Base-by-base conservation (phyloP, 2,113 vertebrate genomes). In the Chionis minor region DNA sequence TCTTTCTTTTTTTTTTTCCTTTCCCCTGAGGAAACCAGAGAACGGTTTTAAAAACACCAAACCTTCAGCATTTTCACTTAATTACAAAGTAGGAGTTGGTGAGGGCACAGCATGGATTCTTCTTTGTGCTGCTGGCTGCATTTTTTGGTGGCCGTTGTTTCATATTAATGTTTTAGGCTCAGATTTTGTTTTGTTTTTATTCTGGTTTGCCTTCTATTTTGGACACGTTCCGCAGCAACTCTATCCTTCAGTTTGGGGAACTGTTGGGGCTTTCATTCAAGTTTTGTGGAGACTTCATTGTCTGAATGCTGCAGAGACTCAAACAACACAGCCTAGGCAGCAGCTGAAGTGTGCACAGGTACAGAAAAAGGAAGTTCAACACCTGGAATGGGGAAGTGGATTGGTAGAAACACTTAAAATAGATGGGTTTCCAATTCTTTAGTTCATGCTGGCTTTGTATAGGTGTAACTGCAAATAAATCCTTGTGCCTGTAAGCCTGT, bases 11-110 rank as follows among this genome's bases (percentile, higher is more conserved):
- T 38, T 42, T 24, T 55, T 61, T 5, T 1, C 6, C 54, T 55
- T 61, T 5, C 1, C 6, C 54, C 56, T 0, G 10, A 92, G 62
- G 86, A 93, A 96, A 93, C 81, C 63, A 71, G 75, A 92, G 93
- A 63, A 67, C 38, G 47, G 58, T 32, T 96, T 95, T 35, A 47
- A 94, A 95, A 94, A 95, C 73, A 83, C 75, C 90, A 96, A 94
- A 81, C 72, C 77, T 96, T 89, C 94, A 62, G 47, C 47, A 19
- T 95, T 97, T 97, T 74, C 88, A 63, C 44, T 22, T 96, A 97
- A 97, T 97, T 88, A 92, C 40, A 97, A 96, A 88, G 92, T 12
- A 81, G 61, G 81, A 86, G 62, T 3, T 5, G 84, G 56, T 52
- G 62, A 95, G 88, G 95, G 86, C 94, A 74, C 59, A 30, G 72